These are phyloP conservation scores for Drosophila erecta DNA, from an alignment of 1,140 invertebrate species.

Conservation along the genomic window DNA sequence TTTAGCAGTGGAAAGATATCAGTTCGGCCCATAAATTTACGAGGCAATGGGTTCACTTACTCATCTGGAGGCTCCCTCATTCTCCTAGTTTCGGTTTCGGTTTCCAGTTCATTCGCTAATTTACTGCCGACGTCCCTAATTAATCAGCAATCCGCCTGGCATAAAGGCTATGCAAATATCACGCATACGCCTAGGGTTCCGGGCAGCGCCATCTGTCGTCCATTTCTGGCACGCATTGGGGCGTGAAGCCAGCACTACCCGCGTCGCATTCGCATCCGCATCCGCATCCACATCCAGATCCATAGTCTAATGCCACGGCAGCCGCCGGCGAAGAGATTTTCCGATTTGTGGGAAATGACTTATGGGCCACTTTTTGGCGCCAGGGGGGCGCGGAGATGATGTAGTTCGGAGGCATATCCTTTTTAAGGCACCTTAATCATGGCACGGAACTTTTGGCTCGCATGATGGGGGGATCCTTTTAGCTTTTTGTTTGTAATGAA, in stretches of 20 bases:
- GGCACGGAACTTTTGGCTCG: conserved; percentile 31
- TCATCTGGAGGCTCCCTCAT: background rate
- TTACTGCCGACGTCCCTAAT: conserved; percentile 47
- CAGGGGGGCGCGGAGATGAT: background rate
- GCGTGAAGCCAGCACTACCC: conserved; percentile 50
- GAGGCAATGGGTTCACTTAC: background rate
- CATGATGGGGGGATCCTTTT: conserved; percentile 54
- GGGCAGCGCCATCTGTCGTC: conserved; percentile 36
- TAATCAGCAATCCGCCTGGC: conserved; percentile 51
- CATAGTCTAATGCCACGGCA: conserved; percentile 27
- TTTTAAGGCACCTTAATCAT: conserved; percentile 62
- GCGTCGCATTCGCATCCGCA: conserved; percentile 30
- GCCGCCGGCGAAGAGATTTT: conserved; percentile 38
- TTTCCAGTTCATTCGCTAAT: conserved; percentile 35
- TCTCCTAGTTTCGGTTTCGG: background rate
- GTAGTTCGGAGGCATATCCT: conserved; percentile 21
- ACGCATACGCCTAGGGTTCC: conserved; percentile 36
- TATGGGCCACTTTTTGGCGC: conserved; percentile 41
- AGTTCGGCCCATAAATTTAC: background rate
- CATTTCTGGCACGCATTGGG: conserved; percentile 40
- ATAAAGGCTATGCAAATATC: conserved; percentile 54
- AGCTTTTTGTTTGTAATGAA: conserved; percentile 75
- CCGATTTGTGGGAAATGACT: conserved; percentile 59
- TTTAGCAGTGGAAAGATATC: background rate
- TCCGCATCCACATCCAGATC: background rate